Percentiles rank a stretch among this genome's conserved stretches.
These are phyloP conservation scores for Caenorhabditis sinica DNA, from an alignment of 2,888 invertebrate species.

Conservation along the genomic window DNA sequence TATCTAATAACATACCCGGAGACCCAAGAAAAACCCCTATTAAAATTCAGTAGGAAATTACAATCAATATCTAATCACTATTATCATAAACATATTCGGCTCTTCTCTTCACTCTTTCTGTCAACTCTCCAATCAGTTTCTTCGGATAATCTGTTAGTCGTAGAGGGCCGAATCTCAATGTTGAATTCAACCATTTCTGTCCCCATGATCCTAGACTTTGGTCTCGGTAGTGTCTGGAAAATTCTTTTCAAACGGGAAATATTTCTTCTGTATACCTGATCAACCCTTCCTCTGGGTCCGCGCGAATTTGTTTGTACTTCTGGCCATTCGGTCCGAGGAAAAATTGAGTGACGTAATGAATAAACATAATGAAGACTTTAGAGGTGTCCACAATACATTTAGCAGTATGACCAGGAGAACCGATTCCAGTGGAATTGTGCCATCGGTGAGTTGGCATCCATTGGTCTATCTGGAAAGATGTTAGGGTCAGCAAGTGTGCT, in stretches of 20 bases:
- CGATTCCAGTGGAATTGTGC: conserved; percentile 38
- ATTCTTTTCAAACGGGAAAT: too few species aligned
- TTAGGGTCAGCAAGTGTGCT: not conserved
- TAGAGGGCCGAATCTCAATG: conserved; percentile 11
- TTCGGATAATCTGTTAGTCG: conserved; percentile 27
- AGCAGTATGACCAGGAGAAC: conserved; percentile 47
- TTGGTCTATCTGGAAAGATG: conserved; percentile 18
- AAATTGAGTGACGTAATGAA: conserved; percentile 5
- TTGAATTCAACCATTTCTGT: conserved; percentile 2
- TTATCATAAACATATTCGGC: conserved; percentile 22
- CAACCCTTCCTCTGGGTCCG: too few species aligned
- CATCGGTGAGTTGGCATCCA: conserved; percentile 60
- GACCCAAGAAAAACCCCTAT: too few species aligned
- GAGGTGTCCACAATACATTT: conserved; percentile 42
- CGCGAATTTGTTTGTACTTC: too few species aligned
- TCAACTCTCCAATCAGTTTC: conserved; percentile 16
- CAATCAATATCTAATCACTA: not conserved
- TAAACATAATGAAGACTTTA: conserved; percentile 49
- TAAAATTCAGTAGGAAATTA: too few species aligned
- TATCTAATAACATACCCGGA: too few species aligned
- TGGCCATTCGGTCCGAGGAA: not conserved
- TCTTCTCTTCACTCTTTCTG: conserved; percentile 36
- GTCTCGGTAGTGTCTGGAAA: conserved; percentile 29
- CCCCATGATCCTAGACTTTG: conserved; percentile 36
- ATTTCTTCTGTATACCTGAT: too few species aligned